Base-by-base conservation (phyloP, 1,140 invertebrate species). In the Drosophila baimaii region DNA sequence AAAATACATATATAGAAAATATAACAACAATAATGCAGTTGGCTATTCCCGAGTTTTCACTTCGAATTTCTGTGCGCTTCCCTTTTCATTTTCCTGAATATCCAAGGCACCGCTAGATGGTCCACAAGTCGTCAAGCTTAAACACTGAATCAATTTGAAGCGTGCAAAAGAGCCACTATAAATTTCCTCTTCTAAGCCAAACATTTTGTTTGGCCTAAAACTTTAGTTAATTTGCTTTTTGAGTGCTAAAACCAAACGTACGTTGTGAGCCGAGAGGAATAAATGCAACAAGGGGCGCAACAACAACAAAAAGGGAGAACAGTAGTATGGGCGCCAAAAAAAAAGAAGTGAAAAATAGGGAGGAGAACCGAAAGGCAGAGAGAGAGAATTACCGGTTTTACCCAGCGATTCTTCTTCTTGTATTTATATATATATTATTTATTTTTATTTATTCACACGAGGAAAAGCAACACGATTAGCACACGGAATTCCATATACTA, bases 381-480 rank as follows among this genome's bases (percentile, higher is more conserved):
- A 33, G 54, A 66, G 47, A 65, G 62, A 79, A 68, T 88, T 85
- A 85, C 82, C 82, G 83, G 82, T 85, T 85, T 76, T 35, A 23
- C 10, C 35, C 10, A 66, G 54, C 46, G 35, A 56, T 35, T 66
- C 33, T 33, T 58, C 29, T 64, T 85, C 27, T 57, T 41, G 43
- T 29, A 57, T 23, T 19, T 33, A 15, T 19, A 31, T n/a, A 33
- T 39, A 39, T 51, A 31, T 51, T 52, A 29, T 43, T 33, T 29
- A 13, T 37, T 52, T 39, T 39, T 58, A 17, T 44, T 66, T 51
- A 19, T 44, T 46, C 39, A 51, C 37, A 37, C 23, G 15, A 12
- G 25, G 41, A 35, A 37, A 51, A 59, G 7, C 65, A 47, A 12
- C 17, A 43, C 65, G 54, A 41, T 51, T 35, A 55, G 29, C 51